These are phyloP conservation scores for Macrobrachium nipponense DNA, from an alignment of 1,140 invertebrate genomes.

Conservation along the genomic window DNA sequence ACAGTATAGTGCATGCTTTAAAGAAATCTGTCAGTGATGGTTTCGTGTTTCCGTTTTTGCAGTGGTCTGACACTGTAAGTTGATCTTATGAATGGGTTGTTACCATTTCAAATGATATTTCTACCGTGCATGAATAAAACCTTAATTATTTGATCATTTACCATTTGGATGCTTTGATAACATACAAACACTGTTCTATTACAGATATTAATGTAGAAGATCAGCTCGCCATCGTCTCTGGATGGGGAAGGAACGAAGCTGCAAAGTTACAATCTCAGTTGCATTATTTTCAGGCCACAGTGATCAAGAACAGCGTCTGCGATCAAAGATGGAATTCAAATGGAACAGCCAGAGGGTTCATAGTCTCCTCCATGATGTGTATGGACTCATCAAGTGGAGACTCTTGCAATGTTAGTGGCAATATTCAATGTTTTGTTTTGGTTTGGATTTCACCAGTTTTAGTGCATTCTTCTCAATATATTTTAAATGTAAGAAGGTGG, in stretches of 20 bases:
- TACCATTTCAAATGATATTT: not conserved
- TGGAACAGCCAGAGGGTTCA: constrained; percentile 51
- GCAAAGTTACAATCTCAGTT: constrained; percentile 46
- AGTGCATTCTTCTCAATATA: too few species aligned
- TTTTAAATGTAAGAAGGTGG: too few species aligned
- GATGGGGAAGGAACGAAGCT: constrained; percentile 60
- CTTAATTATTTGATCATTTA: not conserved
- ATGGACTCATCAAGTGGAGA: constrained; percentile 61
- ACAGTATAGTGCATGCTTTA: too few species aligned
- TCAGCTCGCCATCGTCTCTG: constrained; percentile 31
- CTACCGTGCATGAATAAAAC: not conserved
- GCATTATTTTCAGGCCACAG: constrained; percentile 36
- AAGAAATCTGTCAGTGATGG: too few species aligned
- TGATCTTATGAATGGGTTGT: too few species aligned
- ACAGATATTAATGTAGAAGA: constrained; percentile 23
- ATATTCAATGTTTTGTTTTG: not conserved
- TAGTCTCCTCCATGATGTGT: constrained; percentile 59
- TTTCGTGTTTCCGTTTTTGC: too few species aligned
- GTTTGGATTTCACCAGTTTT: not conserved
- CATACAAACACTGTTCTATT: too few species aligned
- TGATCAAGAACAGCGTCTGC: constrained; percentile 40
- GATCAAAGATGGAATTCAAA: constrained; percentile 46
- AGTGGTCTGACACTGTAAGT: too few species aligned
- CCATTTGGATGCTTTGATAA: not conserved
- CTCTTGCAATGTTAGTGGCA: constrained; percentile 57